phyloP scores from a whole-genome alignment of 2,113 vertebrate species.

The Lanius ludovicianus region DNA sequence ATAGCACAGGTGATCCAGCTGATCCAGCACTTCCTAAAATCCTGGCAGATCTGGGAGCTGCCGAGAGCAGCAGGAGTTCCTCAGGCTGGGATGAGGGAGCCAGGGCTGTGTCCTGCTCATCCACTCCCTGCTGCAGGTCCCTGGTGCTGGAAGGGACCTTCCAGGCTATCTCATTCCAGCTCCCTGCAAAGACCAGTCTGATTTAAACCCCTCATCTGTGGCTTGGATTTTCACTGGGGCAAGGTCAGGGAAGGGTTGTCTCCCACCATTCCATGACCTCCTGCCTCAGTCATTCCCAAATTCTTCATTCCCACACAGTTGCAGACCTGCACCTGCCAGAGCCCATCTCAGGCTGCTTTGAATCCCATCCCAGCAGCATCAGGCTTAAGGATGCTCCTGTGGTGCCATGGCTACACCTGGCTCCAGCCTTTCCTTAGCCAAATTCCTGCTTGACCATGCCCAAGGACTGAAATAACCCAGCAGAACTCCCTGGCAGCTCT shows the following conservation, averaged over 20 bases:
- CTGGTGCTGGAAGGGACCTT: not conserved
- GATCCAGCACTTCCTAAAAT: not conserved
- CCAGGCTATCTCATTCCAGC: not conserved
- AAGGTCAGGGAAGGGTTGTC: not conserved
- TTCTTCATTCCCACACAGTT: not conserved
- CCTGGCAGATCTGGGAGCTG: accelerated
- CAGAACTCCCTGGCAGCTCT: not conserved
- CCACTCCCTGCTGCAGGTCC: not conserved
- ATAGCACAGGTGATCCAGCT: not conserved
- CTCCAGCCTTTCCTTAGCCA: not conserved
- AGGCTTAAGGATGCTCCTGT: not conserved
- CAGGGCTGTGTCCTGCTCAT: not conserved
- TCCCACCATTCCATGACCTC: not conserved
- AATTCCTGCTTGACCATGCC: not conserved
- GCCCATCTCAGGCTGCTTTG: accelerated
- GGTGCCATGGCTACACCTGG: not conserved
- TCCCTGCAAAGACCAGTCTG: not conserved
- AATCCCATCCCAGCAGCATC: not conserved
- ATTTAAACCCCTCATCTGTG: not conserved
- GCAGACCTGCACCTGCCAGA: not conserved
- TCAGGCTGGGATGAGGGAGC: not conserved
- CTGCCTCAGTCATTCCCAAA: not conserved
- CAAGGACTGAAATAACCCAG: not conserved
- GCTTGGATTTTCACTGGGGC: not conserved
- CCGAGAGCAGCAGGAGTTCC: not conserved